A percentile compares a stretch with the other conserved stretches of the same genome.
Evolutionary conservation across 1,140 invertebrate genomes (phyloP).

Genomic region (Aethina tumida): DNA sequence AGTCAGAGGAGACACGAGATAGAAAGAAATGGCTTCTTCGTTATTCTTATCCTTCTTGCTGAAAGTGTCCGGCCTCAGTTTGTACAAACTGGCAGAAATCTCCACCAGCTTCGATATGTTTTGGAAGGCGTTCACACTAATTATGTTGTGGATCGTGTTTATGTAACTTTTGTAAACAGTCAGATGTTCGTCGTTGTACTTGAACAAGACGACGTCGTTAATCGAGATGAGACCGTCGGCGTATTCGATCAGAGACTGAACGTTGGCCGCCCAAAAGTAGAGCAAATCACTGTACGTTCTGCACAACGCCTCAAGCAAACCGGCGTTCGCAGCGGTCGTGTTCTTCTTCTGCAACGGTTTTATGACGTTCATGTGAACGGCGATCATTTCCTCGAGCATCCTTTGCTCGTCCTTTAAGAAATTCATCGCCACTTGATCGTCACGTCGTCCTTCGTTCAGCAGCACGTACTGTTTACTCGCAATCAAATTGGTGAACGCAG

Average conservation of each 20-base stretch:
- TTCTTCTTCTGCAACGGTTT: conserved; percentile 52
- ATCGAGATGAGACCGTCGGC: conserved; percentile 51
- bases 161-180: conserved; percentile 64
- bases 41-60: conserved; percentile 42
- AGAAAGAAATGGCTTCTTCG: conserved; percentile 44
- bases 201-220: conserved; percentile 55
- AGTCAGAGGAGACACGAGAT: conserved; percentile 48
- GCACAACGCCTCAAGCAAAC: conserved; percentile 53
- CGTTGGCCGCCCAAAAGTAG: conserved; percentile 55
- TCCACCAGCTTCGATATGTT: conserved; percentile 54
- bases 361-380: conserved; percentile 50
- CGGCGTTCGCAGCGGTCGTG: conserved; percentile 42
- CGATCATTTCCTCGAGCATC: conserved; percentile 56
- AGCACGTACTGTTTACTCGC: conserved; percentile 17
- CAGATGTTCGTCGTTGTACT: conserved; percentile 61
- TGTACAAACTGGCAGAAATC: conserved; percentile 46
- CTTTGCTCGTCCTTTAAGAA: conserved; percentile 45
- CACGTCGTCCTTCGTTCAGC: conserved; percentile 12
- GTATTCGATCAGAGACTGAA: conserved; percentile 54
- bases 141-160: conserved; percentile 61
- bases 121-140: conserved; percentile 60
- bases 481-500: conserved; percentile 15
- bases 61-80: conserved; percentile 37
- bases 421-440: conserved; percentile 17
- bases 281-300: conserved; percentile 59